These are phyloP conservation scores for Callimorpha dominula DNA, from an alignment of 2,888 invertebrate genomes.

Conservation along the genomic window DNA sequence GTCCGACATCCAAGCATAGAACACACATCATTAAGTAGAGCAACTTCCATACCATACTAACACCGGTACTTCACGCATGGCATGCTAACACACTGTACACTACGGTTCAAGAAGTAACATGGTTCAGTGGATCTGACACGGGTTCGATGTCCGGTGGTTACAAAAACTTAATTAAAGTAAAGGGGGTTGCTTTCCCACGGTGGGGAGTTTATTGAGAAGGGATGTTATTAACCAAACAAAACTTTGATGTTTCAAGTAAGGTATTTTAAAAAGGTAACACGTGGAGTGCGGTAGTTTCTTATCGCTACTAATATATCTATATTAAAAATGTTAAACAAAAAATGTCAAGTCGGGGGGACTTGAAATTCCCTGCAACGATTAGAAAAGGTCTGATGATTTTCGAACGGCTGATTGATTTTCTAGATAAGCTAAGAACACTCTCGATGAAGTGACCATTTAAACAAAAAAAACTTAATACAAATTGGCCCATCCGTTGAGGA, in stretches of 20 bases:
- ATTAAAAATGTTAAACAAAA: too few relatives aligned
- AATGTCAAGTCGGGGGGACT: too few relatives aligned
- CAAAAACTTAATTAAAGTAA: conserved; percentile 17
- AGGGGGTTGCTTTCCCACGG: conserved; percentile 26
- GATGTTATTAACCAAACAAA: not conserved
- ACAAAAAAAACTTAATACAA: too few relatives aligned
- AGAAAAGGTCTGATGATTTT: not conserved
- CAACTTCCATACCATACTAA: conserved; percentile 30
- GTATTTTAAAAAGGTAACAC: not conserved
- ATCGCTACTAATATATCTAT: not conserved
- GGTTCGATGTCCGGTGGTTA: conserved; percentile 33
- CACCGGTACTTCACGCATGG: conserved; percentile 63
- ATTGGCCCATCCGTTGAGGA: too few relatives aligned
- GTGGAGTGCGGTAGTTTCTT: not conserved
- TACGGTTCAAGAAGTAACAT: conserved; percentile 56
- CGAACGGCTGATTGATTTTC: too few relatives aligned
- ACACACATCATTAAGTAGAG: conserved; percentile 53
- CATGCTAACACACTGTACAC: conserved; percentile 44
- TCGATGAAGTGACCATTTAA: too few relatives aligned
- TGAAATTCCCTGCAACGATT: not conserved
- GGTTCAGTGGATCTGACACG: conserved; percentile 23
- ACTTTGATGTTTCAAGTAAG: not conserved
- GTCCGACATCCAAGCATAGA: too few relatives aligned
- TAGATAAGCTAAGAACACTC: too few relatives aligned
- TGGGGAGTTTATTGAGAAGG: not conserved